phyloP scores from a whole-genome alignment of 2,113 vertebrate genomes.

The Elephantulus edwardii region DNA sequence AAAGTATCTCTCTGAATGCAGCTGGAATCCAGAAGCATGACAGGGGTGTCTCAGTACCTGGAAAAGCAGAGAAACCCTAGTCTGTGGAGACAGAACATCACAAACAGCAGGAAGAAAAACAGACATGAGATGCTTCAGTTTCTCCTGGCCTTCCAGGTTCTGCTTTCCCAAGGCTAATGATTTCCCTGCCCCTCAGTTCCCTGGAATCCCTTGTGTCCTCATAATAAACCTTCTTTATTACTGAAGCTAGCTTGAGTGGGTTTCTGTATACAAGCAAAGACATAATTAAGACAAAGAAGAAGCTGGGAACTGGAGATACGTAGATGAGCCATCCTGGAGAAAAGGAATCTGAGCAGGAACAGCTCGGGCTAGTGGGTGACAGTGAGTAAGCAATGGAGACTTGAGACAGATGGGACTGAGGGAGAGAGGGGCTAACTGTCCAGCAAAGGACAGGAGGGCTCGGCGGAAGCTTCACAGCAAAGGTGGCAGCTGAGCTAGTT shows the following conservation, averaged over 20 bases:
- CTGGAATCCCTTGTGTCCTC: slow-evolving; percentile 5
- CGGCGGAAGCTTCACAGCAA: background rate
- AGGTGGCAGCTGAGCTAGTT: background rate
- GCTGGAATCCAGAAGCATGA: background rate
- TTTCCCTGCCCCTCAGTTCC: background rate
- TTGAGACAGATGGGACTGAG: background rate
- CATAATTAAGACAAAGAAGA: slow-evolving; percentile 54
- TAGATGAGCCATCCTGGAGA: slow-evolving; percentile 9
- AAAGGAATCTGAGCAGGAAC: background rate
- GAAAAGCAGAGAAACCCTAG: background rate
- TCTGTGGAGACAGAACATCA: background rate
- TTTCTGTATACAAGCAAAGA: slow-evolving; percentile 51
- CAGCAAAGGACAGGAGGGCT: background rate
- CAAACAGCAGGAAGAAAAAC: background rate
- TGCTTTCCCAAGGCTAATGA: background rate
- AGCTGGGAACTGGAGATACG: background rate
- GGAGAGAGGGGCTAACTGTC: background rate
- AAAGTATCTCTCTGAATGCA: background rate
- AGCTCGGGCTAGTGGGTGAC: background rate
- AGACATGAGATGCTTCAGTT: background rate
- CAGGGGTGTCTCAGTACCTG: background rate
- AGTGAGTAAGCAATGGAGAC: background rate
- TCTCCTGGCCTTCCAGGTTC: background rate
- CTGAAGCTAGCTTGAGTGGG: slow-evolving; percentile 32
- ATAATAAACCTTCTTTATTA: slow-evolving; percentile 46